A percentile compares a stretch with the other conserved stretches of the same genome.
Conservation (phyloP, 2,113 vertebrate species). For the Solenodon paradoxus region DNA sequence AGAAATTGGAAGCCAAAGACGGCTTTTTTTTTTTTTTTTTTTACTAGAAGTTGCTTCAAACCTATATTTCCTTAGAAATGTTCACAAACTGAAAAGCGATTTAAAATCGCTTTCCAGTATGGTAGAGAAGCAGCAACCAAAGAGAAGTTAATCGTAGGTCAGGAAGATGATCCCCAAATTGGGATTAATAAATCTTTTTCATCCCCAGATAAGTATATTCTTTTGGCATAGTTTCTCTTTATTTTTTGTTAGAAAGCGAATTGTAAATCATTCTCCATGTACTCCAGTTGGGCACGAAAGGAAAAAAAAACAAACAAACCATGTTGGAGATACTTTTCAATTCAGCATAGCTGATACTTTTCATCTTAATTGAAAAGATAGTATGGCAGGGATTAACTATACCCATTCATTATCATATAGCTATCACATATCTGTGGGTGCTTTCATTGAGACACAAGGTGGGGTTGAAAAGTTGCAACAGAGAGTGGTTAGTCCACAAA, state of each 20-base stretch:
- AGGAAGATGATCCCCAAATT: background rate
- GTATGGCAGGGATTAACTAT: background rate
- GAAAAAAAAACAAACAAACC: slow-evolving; percentile 33
- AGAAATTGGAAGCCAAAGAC: background rate
- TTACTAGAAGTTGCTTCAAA: background rate
- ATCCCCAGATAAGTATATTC: background rate
- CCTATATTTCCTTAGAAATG: background rate
- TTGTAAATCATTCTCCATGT: background rate
- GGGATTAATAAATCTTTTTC: background rate
- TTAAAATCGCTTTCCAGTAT: background rate
- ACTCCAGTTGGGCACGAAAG: background rate
- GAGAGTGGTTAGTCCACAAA: background rate
- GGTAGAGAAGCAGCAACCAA: background rate
- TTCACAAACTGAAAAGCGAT: background rate
- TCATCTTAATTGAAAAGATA: slow-evolving; percentile 8
- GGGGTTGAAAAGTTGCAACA: background rate
- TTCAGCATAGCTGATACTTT: background rate
- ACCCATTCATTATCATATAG: background rate
- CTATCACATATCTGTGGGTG: background rate
- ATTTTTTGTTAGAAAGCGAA: background rate
- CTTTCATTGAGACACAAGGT: background rate
- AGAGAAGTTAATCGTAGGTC: background rate
- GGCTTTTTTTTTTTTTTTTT: background rate
- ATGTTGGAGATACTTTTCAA: background rate
- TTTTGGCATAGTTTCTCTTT: background rate